Conservation (phyloP, 2,888 invertebrate species). For the Macaria liturata region DNA sequence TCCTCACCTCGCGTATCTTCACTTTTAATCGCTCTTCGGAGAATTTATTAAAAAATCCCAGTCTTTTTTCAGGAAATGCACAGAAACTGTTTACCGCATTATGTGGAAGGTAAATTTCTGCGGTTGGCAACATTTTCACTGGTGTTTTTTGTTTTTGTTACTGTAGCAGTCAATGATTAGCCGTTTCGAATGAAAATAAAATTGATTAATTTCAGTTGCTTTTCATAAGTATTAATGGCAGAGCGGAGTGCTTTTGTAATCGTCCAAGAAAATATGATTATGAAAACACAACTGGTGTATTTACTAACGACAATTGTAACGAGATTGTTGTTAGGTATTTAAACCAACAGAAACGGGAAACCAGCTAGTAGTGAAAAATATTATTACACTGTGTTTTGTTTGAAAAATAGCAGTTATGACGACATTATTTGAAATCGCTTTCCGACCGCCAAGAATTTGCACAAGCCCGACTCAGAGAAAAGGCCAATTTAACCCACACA, state of each 20-base stretch:
- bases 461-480: no score
- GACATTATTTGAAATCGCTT: no score
- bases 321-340: no score
- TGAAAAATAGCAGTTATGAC: no score
- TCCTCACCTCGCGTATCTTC: constrained; percentile 62
- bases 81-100: constrained; percentile 28
- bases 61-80: constrained; percentile 44
- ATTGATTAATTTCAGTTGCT: not conserved
- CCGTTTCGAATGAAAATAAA: constrained; percentile 4
- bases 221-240: not conserved
- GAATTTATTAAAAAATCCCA: constrained; percentile 66
- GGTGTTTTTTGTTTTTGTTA: constrained; percentile 13
- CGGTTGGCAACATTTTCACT: constrained; percentile 13
- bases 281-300: no score
- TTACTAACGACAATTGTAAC: no score
- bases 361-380: no score
- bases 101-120: constrained; percentile 13
- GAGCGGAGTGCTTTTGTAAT: no score
- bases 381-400: no score
- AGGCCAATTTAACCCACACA: not conserved
- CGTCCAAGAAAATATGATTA: no score
- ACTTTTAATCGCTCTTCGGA: constrained; percentile 66
- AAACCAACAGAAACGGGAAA: no score
- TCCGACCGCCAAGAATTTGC: no score
- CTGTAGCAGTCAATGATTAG: constrained; percentile 9